Percentiles rank a stretch among this genome's conserved stretches.
Conservation (phyloP, 2,888 invertebrate species). For the Vanessa cardui region DNA sequence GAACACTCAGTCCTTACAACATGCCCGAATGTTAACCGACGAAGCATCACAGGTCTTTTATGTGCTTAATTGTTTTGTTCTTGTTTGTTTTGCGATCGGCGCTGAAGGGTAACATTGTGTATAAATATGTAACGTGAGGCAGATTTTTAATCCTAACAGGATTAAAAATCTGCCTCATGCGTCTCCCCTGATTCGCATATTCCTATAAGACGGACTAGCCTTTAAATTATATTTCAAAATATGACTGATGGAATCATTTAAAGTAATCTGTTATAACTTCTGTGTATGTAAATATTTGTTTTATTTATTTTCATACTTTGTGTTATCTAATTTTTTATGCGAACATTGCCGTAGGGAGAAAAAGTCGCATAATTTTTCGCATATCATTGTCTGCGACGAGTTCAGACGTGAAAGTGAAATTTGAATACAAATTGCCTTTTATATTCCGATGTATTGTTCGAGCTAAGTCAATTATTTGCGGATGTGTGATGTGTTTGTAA, state of each 20-base stretch:
- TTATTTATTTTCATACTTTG: neutral
- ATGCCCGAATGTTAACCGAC: too few relatives aligned
- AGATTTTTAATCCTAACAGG: too few relatives aligned
- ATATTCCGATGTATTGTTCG: constrained; percentile 18
- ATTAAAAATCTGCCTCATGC: too few relatives aligned
- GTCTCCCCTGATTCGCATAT: too few relatives aligned
- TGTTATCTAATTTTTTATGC: constrained; percentile 4
- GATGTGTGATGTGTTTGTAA: neutral
- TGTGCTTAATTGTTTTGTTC: too few relatives aligned
- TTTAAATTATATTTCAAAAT: too few relatives aligned
- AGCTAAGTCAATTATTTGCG: constrained; percentile 7
- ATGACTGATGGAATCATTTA: neutral
- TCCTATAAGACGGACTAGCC: too few relatives aligned
- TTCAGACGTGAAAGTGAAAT: constrained; percentile 22
- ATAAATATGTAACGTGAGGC: too few relatives aligned
- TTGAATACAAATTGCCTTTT: constrained; percentile 20
- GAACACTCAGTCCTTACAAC: too few relatives aligned
- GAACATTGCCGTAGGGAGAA: constrained; percentile 12
- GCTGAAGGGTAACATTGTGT: too few relatives aligned
- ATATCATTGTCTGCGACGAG: constrained; percentile 12
- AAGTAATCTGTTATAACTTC: neutral
- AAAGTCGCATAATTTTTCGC: constrained; percentile 14
- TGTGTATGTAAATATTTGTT: neutral
- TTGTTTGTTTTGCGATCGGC: too few relatives aligned
- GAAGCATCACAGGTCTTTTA: too few relatives aligned